Conservation (phyloP, 2,888 invertebrate species). For the Cheilosia urbana region DNA sequence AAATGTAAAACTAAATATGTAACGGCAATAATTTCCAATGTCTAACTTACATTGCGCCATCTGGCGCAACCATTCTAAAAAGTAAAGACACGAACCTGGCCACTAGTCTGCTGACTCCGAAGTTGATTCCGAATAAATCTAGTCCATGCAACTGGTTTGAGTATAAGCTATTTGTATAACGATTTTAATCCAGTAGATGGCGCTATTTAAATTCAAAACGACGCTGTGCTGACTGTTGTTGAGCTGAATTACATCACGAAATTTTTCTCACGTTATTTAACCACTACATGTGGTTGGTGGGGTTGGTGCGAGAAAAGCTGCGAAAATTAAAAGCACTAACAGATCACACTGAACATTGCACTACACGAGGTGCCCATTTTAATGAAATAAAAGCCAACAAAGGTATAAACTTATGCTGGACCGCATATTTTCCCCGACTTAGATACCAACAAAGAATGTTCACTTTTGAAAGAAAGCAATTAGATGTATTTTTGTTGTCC, state of each 20-base stretch:
- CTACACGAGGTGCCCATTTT: background rate
- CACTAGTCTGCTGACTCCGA: background rate
- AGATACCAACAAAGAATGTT: background rate
- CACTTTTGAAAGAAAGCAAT: conserved; percentile 16
- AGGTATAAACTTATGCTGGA: too few species aligned
- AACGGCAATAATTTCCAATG: too few species aligned
- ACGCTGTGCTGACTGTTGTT: background rate
- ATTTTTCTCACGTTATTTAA: background rate
- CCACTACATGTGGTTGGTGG: background rate
- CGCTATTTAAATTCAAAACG: background rate
- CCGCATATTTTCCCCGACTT: too few species aligned
- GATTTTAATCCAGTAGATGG: background rate
- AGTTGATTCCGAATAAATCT: background rate
- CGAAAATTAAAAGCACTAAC: background rate
- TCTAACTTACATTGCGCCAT: background rate
- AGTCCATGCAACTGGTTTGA: background rate
- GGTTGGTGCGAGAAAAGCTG: background rate
- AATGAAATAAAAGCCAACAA: background rate
- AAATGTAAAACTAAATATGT: too few species aligned
- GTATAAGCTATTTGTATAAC: background rate
- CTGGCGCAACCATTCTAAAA: background rate
- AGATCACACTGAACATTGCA: conserved; percentile 3
- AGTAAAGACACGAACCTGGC: background rate
- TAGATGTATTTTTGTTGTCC: background rate
- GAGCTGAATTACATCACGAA: background rate